A percentile compares a stretch with the other conserved stretches of the same genome.
Conservation (phyloP, 2,113 vertebrate species). For the Hippopotamus amphibius region DNA sequence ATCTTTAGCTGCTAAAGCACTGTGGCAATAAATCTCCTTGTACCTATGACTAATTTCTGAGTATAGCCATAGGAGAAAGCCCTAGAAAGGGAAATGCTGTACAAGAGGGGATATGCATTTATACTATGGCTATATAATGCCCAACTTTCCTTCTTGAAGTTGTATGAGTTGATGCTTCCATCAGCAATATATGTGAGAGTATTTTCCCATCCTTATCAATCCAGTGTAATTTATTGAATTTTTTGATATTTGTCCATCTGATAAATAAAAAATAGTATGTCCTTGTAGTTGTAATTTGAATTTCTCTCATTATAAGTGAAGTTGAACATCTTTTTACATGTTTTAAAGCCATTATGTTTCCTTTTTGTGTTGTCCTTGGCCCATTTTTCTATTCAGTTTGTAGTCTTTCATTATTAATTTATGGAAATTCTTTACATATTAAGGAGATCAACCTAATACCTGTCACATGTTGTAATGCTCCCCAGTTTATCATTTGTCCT, state of each 20-base stretch:
- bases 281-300: background rate
- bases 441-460: background rate
- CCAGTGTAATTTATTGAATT: background rate
- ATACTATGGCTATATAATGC: background rate
- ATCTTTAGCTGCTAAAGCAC: background rate
- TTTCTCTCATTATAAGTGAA: background rate
- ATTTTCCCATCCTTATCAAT: background rate
- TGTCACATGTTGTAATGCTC: background rate
- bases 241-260: background rate
- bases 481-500: background rate
- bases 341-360: background rate
- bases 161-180: background rate
- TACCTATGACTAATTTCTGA: background rate
- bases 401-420: constrained; percentile 24
- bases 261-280: background rate
- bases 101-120: background rate
- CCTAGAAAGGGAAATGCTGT: background rate
- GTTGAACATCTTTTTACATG: background rate
- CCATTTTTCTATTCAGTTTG: background rate
- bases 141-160: background rate
- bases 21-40: background rate
- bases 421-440: constrained; percentile 28
- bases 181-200: background rate
- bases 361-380: background rate
- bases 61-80: background rate